Percentiles rank a stretch among this genome's conserved stretches.
Evolutionary conservation across 2,113 vertebrate species (phyloP).

Genomic region (Nothocercus julius): DNA sequence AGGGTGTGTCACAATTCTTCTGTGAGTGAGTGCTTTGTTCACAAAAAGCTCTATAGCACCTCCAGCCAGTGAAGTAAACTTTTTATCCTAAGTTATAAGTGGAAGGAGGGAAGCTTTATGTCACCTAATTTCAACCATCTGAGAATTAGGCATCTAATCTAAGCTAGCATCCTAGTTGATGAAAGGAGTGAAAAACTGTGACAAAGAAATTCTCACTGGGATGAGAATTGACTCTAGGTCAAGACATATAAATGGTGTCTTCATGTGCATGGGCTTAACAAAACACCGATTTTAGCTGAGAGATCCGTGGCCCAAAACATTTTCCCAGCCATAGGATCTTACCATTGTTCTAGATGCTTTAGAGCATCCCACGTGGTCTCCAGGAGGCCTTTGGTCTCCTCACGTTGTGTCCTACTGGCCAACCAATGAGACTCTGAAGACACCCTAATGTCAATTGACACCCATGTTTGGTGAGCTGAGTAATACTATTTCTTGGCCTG

Average conservation of each 20-base stretch:
- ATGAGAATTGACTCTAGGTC: not conserved
- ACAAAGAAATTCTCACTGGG: not conserved
- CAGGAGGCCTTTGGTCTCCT: not conserved
- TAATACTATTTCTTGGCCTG: not conserved
- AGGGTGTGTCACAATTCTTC: not conserved
- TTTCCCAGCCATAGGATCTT: not conserved
- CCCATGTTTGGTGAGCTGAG: not conserved
- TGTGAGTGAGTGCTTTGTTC: not conserved
- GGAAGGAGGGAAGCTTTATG: not conserved
- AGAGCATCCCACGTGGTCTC: not conserved
- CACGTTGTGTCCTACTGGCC: not conserved
- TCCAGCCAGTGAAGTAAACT: not conserved
- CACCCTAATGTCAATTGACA: not conserved
- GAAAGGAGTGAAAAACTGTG: not conserved
- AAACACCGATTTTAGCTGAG: not conserved
- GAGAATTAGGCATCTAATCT: constrained; percentile 32
- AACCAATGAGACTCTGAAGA: fast-evolving
- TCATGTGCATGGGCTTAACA: not conserved
- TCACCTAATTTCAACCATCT: not conserved
- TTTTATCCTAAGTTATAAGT: constrained; percentile 18
- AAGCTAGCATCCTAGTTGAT: not conserved
- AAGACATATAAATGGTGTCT: not conserved
- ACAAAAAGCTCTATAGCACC: not conserved
- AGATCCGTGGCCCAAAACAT: not conserved
- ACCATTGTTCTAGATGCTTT: not conserved